Base-by-base conservation (phyloP, 2,888 invertebrate genomes). In the Idaea straminata region DNA sequence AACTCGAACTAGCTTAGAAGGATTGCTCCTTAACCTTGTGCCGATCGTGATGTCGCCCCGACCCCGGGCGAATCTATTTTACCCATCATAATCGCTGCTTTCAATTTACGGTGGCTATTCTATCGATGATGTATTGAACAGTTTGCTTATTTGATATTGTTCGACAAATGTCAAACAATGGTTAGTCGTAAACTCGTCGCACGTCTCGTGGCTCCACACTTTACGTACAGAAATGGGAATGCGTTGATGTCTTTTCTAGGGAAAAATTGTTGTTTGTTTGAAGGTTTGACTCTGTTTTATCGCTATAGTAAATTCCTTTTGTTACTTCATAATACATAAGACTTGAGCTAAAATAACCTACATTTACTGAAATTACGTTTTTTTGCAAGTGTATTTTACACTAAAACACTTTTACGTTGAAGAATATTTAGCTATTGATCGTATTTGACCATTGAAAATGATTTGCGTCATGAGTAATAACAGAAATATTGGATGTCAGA, bases 1-100 rank as follows among this genome's bases (percentile, higher is more conserved):
- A 91, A 88, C 85, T 89, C 82, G 82, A 80, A 77, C 83, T 81
- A 78, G 84, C 83, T 84, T 77, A 79, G 83, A 85, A 82, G 87
- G 83, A 84, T 81, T 84, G 90, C 89, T 89, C 89, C 88, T 89
- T 91, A 87, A 91, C 91, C 91, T 83, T 77, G 69, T 77, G 78
- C 72, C 81, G 82, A 79, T 82, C 92, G 92, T 91, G 92, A 89
- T 89, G 91, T 92, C 92, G 86, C 86, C 78, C 79, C 84, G 88
- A 88, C 89, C 89, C 77, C 85, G 71, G 80, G 83, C 83, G 81
- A 88, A 91, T 89, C 91, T 87, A 86, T 89, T 89, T 83, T 86
- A 81, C 88, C 85, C 91, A 88, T 90, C 90, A 89, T 91, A 91
- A 91, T 90, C 86, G 88, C 80, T 83, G 83, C 82, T 86, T 92